These are phyloP conservation scores for Vidua macroura DNA, from an alignment of 2,113 vertebrate species.

Conservation along the genomic window DNA sequence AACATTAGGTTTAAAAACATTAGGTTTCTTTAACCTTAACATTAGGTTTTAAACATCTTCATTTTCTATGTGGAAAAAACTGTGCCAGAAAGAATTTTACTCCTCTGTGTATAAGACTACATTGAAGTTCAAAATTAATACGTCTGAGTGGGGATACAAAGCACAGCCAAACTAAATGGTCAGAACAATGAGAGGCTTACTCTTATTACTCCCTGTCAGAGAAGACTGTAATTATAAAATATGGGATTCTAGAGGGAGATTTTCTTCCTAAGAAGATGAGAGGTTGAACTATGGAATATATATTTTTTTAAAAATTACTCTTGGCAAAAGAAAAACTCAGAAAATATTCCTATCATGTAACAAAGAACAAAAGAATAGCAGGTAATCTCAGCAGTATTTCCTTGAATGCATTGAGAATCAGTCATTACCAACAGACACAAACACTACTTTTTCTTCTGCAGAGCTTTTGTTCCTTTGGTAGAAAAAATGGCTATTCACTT, in stretches of 20 bases:
- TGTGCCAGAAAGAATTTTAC: not conserved
- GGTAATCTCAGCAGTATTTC: not conserved
- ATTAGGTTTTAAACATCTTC: not conserved
- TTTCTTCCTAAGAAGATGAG: not conserved
- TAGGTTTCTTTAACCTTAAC: too few relatives aligned
- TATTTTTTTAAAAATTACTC: fast-evolving
- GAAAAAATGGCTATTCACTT: not conserved
- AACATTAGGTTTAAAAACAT: too few relatives aligned
- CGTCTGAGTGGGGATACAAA: not conserved
- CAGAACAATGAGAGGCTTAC: not conserved
- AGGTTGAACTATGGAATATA: not conserved
- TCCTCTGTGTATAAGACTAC: not conserved
- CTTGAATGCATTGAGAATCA: not conserved
- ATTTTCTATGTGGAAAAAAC: not conserved
- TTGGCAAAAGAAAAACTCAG: not conserved
- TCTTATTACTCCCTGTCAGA: not conserved
- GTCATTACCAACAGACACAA: not conserved
- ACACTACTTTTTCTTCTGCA: not conserved
- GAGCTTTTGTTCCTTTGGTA: not conserved
- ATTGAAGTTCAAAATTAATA: not conserved
- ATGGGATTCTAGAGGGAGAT: not conserved
- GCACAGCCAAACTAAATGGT: not conserved
- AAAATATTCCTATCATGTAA: not conserved
- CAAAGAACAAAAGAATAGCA: not conserved
- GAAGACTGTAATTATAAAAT: not conserved